Base-by-base conservation (phyloP, 2,888 invertebrate species). In the Brenthis hecate region DNA sequence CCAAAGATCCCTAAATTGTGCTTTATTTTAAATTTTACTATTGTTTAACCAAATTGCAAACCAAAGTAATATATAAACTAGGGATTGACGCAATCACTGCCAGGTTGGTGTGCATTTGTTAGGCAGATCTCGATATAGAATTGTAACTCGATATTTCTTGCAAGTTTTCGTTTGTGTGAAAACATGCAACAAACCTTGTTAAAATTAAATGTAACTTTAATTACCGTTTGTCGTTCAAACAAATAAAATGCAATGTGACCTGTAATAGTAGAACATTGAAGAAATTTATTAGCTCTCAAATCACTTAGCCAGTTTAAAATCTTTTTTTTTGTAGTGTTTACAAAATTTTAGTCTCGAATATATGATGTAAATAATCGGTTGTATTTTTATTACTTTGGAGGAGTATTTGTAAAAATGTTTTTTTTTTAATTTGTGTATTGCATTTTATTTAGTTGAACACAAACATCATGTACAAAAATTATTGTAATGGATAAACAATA, bases 371-470 rank as follows among this genome's bases (percentile, higher is more conserved):
- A 62, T 62, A 36, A 58, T 61, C n/a, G 28, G 23, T 65, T 60
- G 51, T 60, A 43, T 11, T 65, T 56, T 32, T n/a, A 11, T 43
- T 36, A 81, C 82, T 85, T 83, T 50, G 53, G 65, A 58, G 36
- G 51, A 58, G 54, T 54, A 63, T 36, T 56, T 70, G 61, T 48
- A n/a, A 54, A 61, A 54, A 60, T 61, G 56, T 56, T 85, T 78
- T 68, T 84, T 82, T n/a, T 16, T 47, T 13, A 14, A 43, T 47
- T 51, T 23, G 61, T 51, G 63, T 61, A 47, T 67, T 89, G 88
- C 89, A 89, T 88, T 91, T 91, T 91, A 88, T 90, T 91, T 87
- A 87, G 83, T 87, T 89, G 87, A 87, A 90, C 86, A 84, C 83
- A 78, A 85, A 71, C 81, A 84, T 82, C 81, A 81, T 85, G 88